Evolutionary conservation across 2,888 invertebrate species (phyloP), one percentile per base, ranked within the genome.

Genomic region (Rhagonycha fulva): DNA sequence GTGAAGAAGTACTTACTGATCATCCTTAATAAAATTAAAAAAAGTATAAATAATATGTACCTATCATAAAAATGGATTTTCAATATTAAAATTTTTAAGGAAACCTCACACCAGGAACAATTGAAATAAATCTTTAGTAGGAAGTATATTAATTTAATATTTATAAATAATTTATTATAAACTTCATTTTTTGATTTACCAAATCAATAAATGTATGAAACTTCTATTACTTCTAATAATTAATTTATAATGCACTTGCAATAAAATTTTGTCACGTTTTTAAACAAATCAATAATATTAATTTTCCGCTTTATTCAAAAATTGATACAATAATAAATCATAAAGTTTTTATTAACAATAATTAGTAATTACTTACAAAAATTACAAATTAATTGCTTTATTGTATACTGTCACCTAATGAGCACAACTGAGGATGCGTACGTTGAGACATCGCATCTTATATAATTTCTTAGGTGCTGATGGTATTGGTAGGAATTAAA

Each of bases 381-480:
- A 62, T 19, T 63, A 3, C n/a, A 24, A 24, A 63, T 47, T 47
- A 47, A 47, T 47, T 47, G n/a, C 47, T 47, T n/a, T 47, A 47
- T n/a, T 1, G 47, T 66, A 24, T 26, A 26, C 63, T 26, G 26
- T 66, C 63, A 66, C 24, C 24, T n/a, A 26, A 24, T 19, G 26
- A 24, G 23, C 63, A 66, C 63, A 66, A 66, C 63, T 66, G 63
- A 12, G 24, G 26, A 66, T 66, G 63, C 63, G 63, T 66, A 24
- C 23, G 12, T 9, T 7, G 24, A 66, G 26, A 66, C 63, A 26
- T 32, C 26, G 23, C 24, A 62, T 24, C 70, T 74, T 74, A 74
- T 76, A 74, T 76, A 68, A 76, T 71, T 68, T 76, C 62, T 69
- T 24, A n/a, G 7, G 47, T 66, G 14, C 19, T 23, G n/a, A 63